Evolutionary conservation across 2,888 invertebrate genomes (phyloP).

Genomic region (Amphipyra tragopoginis): DNA sequence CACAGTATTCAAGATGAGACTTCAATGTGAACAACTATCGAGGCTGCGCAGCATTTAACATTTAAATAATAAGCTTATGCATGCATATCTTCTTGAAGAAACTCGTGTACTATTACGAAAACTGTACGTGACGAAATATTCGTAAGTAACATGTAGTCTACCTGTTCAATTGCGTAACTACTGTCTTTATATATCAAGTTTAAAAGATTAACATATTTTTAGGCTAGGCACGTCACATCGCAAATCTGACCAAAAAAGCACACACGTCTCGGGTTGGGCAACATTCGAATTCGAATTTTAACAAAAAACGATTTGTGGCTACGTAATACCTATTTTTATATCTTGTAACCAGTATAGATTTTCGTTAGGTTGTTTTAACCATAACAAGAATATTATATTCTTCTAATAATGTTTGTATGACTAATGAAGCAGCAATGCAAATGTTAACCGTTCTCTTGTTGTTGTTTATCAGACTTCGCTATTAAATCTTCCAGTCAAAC

Average conservation of each 20-base stretch:
- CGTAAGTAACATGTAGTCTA: conserved; percentile 35
- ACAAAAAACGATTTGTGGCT: conserved; percentile 52
- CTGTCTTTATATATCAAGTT: conserved; percentile 57
- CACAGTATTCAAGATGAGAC: conserved; percentile 52
- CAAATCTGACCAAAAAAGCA: conserved; percentile 67
- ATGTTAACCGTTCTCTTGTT: conserved; percentile 27
- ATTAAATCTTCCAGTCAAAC: conserved; percentile 42
- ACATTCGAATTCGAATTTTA: conserved; percentile 53
- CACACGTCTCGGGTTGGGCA: conserved; percentile 50
- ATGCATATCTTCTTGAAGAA: conserved; percentile 62
- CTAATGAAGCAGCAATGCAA: conserved; percentile 32
- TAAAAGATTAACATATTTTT: conserved; percentile 72
- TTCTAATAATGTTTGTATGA: conserved; percentile 25
- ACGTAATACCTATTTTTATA: conserved; percentile 36
- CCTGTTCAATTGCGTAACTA: conserved; percentile 62
- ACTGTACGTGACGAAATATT: conserved; percentile 65
- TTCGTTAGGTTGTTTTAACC: conserved; percentile 10
- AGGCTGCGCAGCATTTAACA: conserved; percentile 60
- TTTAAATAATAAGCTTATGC: conserved; percentile 64
- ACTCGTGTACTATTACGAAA: conserved; percentile 67
- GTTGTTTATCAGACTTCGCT: conserved; percentile 33
- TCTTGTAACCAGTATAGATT: conserved; percentile 14
- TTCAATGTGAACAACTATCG: conserved; percentile 67
- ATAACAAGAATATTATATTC: conserved; percentile 12
- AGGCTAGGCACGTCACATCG: conserved; percentile 66